Percentiles rank a stretch among this genome's conserved stretches.
phyloP scores from a whole-genome alignment of 2,113 vertebrate species.

The Peucedramus taeniatus region DNA sequence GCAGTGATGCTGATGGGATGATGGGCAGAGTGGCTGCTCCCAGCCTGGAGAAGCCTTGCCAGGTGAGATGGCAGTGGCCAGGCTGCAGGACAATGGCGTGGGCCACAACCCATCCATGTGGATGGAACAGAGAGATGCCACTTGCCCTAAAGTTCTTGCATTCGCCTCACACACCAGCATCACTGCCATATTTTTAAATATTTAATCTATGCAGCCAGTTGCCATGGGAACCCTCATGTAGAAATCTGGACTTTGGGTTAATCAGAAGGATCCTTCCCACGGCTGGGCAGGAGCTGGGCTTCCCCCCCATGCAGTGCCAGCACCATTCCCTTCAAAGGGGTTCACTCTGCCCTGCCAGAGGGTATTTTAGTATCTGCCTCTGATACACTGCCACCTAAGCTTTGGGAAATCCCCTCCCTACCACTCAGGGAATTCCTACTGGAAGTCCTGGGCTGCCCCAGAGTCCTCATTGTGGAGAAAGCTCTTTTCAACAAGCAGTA shows the following conservation, averaged over 20 bases:
- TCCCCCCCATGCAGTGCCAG: rapidly evolving
- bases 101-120: background rate
- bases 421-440: background rate
- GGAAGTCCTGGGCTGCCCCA: background rate
- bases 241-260: conserved; percentile 22
- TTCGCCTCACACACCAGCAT: rapidly evolving
- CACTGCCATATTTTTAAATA: conserved; percentile 26
- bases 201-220: conserved; percentile 19
- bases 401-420: background rate
- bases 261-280: background rate
- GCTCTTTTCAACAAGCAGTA: background rate
- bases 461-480: background rate
- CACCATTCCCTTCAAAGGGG: rapidly evolving
- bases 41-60: background rate
- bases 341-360: rapidly evolving
- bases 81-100: rapidly evolving
- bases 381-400: rapidly evolving
- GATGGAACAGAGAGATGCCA: background rate
- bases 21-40: background rate
- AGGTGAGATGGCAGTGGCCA: rapidly evolving
- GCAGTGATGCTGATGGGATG: rapidly evolving
- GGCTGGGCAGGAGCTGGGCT: background rate
- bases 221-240: conserved; percentile 11
- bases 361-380: background rate
- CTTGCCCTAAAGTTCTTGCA: background rate